A percentile compares a stretch with the other conserved stretches of the same genome.
Conservation (phyloP, 2,888 invertebrate species). For the Lepidochitona cinerea region DNA sequence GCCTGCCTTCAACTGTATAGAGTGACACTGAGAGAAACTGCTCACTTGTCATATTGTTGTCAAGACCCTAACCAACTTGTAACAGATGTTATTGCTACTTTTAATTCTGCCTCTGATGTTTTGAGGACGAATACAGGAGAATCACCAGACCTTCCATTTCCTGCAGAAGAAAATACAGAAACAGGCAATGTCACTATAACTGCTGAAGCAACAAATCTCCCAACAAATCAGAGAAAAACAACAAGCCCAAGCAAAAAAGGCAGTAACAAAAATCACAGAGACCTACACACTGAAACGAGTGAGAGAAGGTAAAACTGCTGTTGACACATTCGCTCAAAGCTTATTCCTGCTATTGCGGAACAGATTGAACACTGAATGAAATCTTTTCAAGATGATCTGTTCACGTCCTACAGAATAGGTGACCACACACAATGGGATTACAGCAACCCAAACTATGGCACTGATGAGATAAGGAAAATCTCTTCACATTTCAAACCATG, state of each 20-base stretch:
- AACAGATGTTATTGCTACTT: background rate
- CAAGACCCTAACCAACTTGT: background rate
- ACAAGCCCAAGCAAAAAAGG: background rate
- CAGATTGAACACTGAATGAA: background rate
- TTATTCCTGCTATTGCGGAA: background rate
- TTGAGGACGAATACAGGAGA: background rate
- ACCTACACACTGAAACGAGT: too few relatives aligned
- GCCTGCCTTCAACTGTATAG: background rate
- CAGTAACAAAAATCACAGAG: background rate
- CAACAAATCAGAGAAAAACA: background rate
- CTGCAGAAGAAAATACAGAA: background rate
- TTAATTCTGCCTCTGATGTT: background rate
- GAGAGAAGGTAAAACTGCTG: too few relatives aligned
- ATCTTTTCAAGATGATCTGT: background rate
- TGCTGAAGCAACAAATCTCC: background rate
- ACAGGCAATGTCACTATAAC: background rate
- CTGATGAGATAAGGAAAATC: background rate
- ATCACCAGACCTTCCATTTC: background rate
- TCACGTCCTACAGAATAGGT: background rate
- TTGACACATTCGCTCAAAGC: background rate
- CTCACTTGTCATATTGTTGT: background rate
- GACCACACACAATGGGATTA: background rate
- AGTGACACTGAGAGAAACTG: background rate
- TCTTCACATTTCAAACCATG: background rate
- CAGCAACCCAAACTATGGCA: background rate